Conservation (phyloP, 2,113 vertebrate species). For the Atractosteus spatula region DNA sequence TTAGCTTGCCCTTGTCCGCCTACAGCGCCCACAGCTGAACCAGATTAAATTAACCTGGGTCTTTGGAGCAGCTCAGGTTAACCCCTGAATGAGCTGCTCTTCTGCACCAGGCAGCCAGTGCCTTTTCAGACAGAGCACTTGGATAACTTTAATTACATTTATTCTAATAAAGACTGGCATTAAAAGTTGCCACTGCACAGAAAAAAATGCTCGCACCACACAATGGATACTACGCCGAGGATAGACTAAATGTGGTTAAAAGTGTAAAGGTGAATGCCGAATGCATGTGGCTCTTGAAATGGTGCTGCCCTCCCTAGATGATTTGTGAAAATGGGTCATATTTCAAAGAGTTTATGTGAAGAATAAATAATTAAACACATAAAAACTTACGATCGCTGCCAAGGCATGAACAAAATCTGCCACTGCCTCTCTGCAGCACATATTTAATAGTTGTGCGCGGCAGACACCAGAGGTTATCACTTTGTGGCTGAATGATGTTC, state of each 20-base stretch:
- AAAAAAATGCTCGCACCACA: too few relatives aligned
- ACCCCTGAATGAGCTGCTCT: not conserved
- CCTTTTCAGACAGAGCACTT: too few relatives aligned
- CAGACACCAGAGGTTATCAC: conserved; percentile 43
- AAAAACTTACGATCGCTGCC: conserved; percentile 59
- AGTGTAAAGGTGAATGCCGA: too few relatives aligned
- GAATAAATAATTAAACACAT: conserved; percentile 74
- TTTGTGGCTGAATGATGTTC: conserved; percentile 51
- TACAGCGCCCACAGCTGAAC: not conserved
- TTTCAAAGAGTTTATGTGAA: conserved; percentile 70
- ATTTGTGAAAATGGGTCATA: conserved; percentile 59
- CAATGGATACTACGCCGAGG: too few relatives aligned
- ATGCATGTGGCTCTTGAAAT: too few relatives aligned
- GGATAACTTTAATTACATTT: too few relatives aligned
- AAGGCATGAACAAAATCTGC: conserved; percentile 57
- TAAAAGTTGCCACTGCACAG: too few relatives aligned
- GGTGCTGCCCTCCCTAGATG: conserved; percentile 38
- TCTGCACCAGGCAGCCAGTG: not conserved
- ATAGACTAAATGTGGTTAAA: too few relatives aligned
- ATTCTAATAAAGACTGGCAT: too few relatives aligned
- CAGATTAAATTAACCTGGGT: not conserved
- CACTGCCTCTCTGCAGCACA: conserved; percentile 7
- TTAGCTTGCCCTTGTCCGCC: not conserved
- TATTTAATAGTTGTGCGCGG: not conserved
- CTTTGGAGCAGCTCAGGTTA: not conserved